Percentiles rank a stretch among this genome's conserved stretches.
Conservation (phyloP, 2,797 vertebrate genomes). For the Clarias pachynema region DNA sequence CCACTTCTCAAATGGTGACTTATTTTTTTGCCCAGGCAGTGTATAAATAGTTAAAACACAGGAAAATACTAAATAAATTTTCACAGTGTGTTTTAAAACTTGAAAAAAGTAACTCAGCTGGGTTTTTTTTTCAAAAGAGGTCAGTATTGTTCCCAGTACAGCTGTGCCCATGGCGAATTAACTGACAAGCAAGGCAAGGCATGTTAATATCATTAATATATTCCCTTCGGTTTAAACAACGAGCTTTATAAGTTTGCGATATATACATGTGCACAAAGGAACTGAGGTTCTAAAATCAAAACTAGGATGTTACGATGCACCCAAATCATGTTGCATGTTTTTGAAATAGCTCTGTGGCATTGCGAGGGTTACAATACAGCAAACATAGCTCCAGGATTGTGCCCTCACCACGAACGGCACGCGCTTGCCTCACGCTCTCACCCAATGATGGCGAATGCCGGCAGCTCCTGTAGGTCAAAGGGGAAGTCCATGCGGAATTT, state of each 20-base stretch:
- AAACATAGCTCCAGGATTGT: constrained; percentile 45
- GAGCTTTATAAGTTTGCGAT: neutral
- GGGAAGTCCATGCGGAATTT: constrained; percentile 91
- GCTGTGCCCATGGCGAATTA: neutral
- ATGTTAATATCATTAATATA: neutral
- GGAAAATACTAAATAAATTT: neutral
- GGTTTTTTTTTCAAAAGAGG: neutral
- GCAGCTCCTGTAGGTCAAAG: constrained; percentile 88
- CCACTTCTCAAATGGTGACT: too few species aligned
- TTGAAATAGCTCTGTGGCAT: constrained; percentile 6
- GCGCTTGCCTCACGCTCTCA: constrained; percentile 61
- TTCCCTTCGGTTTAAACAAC: neutral
- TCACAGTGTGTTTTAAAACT: neutral
- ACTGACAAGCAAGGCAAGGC: neutral
- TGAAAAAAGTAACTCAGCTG: neutral
- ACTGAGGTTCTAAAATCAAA: neutral
- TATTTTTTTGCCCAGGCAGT: too few species aligned
- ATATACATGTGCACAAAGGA: neutral
- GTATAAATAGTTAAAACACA: neutral
- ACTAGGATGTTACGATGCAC: neutral
- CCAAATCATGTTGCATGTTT: constrained; percentile 13
- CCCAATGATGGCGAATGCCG: constrained; percentile 88
- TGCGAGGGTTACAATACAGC: constrained; percentile 2
- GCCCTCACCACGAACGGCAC: constrained; percentile 51
- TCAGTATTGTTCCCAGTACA: neutral